Percentiles rank a stretch among this genome's conserved stretches.
Conservation (phyloP, 2,113 vertebrate genomes). For the Tamias sibiricus region DNA sequence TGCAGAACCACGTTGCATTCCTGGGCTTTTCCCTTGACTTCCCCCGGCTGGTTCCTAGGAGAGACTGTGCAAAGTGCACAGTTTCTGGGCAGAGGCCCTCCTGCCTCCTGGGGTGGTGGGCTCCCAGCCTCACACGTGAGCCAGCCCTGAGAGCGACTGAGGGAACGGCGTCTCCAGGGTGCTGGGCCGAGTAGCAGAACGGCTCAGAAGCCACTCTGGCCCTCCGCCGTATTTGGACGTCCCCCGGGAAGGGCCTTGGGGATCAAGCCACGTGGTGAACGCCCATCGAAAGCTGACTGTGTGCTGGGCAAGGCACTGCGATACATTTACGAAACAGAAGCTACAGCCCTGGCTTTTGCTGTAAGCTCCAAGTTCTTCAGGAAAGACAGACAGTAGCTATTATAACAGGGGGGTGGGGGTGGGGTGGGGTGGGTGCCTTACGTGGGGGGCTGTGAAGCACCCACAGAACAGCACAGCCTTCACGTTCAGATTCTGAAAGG, state of each 20-base stretch:
- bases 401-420: rapidly evolving
- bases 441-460: rapidly evolving
- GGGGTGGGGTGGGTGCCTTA: too few species aligned
- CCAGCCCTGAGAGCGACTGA: background rate
- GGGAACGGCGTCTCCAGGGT: rapidly evolving
- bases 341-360: background rate
- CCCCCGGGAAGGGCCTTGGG: background rate
- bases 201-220: rapidly evolving
- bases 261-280: rapidly evolving
- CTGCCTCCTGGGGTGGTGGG: rapidly evolving
- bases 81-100: background rate
- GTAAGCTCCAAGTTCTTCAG: background rate
- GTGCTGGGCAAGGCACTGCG: rapidly evolving
- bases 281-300: background rate
- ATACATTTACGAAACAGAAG: background rate
- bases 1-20: background rate
- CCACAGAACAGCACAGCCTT: rapidly evolving
- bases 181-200: rapidly evolving
- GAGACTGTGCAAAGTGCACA: background rate
- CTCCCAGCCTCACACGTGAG: background rate
- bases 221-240: background rate
- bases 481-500: background rate
- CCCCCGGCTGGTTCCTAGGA: background rate
- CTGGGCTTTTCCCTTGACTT: rapidly evolving
- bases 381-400: too few species aligned